Evolutionary conservation across 2,888 invertebrate species (phyloP).

Genomic region (Epirrhoe alternata): DNA sequence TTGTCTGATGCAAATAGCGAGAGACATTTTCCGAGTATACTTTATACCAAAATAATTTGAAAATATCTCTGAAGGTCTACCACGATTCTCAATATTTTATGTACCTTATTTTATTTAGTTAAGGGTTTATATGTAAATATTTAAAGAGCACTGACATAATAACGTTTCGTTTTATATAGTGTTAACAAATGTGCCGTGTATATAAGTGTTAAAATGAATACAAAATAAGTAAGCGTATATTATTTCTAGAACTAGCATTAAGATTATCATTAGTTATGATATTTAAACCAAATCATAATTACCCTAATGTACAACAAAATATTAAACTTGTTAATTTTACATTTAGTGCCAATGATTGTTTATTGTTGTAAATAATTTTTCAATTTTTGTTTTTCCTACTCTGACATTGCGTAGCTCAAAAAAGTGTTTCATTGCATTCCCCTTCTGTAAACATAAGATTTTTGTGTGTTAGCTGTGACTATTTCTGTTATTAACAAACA

Average conservation of each 20-base stretch:
- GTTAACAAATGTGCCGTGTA: slow-evolving; percentile 79
- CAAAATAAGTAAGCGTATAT: slow-evolving; percentile 57
- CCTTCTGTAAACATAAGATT: not conserved
- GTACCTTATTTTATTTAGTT: slow-evolving; percentile 69
- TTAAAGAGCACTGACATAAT: slow-evolving; percentile 68
- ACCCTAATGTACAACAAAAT: slow-evolving; percentile 79
- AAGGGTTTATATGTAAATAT: slow-evolving; percentile 77
- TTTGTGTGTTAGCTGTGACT: not conserved
- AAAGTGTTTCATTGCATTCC: not conserved
- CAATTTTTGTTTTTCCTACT: not conserved
- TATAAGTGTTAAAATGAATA: slow-evolving; percentile 67
- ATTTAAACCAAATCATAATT: slow-evolving; percentile 75
- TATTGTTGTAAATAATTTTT: slow-evolving; percentile 40
- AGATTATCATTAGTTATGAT: slow-evolving; percentile 35
- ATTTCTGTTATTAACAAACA: not conserved
- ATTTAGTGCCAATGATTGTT: slow-evolving; percentile 77
- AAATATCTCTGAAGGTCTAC: not conserved
- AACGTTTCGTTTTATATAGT: slow-evolving; percentile 54
- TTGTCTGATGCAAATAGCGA: too few relatives aligned
- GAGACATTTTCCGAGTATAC: too few relatives aligned
- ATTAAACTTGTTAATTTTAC: slow-evolving; percentile 57
- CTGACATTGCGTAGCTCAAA: too few relatives aligned
- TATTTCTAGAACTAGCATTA: slow-evolving; percentile 35
- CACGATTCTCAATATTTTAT: slow-evolving; percentile 15
- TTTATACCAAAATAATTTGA: not conserved